Base-by-base conservation (phyloP, 2,797 vertebrate species). In the Rhinella marina region DNA sequence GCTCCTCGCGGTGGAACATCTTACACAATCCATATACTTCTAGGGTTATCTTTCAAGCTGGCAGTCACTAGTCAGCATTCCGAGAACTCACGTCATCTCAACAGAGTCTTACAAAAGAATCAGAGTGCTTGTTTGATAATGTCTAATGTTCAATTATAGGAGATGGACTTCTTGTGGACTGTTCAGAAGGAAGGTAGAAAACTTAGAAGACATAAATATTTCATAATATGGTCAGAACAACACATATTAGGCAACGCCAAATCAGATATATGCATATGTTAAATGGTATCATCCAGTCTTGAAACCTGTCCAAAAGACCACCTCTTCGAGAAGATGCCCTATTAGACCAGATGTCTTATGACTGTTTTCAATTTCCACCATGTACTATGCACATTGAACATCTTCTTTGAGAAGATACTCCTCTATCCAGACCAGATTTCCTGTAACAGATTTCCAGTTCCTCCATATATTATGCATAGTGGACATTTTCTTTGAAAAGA, bases 1-100 rank as follows among this genome's bases (percentile, higher is more conserved):
- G 27, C 77, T 76, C 81, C 68, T 62, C 23, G 57, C 50, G 57
- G 57, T 32, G n/a, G 54, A 57, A 85, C 68, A 85, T 75, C 48
- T 25, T 75, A 52, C 83, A 59, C 59, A 29, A 85, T 85, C 68
- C 14, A 66, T 77, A 82, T 19, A 41, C 50, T 73, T 73, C 70
- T 2, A 76, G n/a, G 48, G 41, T 62, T 64, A 87, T 87, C 78
- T 73, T 14, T 59, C n/a, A 72, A 19, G 25, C 25, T 54, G 41
- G 12, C 73, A 64, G 59, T 77, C 29, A 50, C 41, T 50, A 75
- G 32, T 76, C 73, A 76, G 73, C 73, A 10, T 23, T 25, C 21
- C 14, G 50, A 77, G 75, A 25, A 8, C 48, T 77, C 75, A 52
- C 48, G 25, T 77, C 48, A 77, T 52, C 50, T 25, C 14, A 25